Percentiles rank a stretch among this genome's conserved stretches.
These are phyloP conservation scores for Ophioninae sp. DNA, from an alignment of 2,888 invertebrate genomes.

Conservation along the genomic window DNA sequence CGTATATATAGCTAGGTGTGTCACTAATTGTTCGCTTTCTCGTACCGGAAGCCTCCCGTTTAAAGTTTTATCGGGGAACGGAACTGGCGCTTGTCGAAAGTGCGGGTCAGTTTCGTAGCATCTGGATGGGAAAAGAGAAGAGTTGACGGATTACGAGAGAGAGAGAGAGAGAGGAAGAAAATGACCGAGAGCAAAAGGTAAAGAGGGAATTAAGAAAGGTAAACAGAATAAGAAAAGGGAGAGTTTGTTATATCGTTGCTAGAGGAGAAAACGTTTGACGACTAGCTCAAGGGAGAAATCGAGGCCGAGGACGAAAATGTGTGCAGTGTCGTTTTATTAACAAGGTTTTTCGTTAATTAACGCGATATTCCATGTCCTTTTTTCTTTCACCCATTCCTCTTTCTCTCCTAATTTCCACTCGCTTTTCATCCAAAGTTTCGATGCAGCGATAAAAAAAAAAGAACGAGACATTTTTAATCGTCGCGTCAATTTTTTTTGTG, in stretches of 20 bases:
- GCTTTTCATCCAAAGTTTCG: not conserved
- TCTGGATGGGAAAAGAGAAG: constrained; percentile 11
- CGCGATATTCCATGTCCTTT: constrained; percentile 35
- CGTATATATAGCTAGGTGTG: not conserved
- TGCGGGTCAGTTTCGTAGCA: constrained; percentile 54
- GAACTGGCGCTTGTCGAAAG: constrained; percentile 27
- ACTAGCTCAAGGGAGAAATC: constrained; percentile 42
- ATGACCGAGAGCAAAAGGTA: not conserved
- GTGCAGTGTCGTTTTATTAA: constrained; percentile 52
- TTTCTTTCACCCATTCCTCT: no score
- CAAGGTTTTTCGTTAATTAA: constrained; percentile 61
- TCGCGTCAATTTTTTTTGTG: no score
- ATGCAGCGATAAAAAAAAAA: no score
- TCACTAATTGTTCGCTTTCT: constrained; percentile 28
- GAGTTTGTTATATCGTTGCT: constrained; percentile 8
- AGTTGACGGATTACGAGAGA: constrained; percentile 3
- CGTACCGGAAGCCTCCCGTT: constrained; percentile 28
- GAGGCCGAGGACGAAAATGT: constrained; percentile 27
- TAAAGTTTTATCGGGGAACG: constrained; percentile 47
- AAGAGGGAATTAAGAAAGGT: not conserved
- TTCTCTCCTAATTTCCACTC: not conserved
- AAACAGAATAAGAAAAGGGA: no score
- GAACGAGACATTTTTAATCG: no score
- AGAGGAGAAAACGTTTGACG: constrained; percentile 35
- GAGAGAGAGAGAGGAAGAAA: constrained; percentile 23